Conservation (phyloP, 2,888 invertebrate species). For the Mimachlamys varia region DNA sequence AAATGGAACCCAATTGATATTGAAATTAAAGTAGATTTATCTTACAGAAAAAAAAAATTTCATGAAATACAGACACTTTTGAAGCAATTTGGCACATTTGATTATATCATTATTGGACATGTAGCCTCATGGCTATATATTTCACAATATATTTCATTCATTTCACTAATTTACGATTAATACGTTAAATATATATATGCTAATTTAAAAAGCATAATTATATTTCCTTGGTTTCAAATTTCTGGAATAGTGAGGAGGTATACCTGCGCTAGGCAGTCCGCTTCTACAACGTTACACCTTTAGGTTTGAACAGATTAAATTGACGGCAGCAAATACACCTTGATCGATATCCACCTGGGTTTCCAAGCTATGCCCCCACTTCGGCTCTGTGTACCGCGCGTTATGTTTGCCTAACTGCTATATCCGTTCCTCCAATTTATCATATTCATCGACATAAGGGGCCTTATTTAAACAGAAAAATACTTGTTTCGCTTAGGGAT, state of each 20-base stretch:
- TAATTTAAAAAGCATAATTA: too few species aligned
- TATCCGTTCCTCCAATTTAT: slow-evolving; percentile 53
- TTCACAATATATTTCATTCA: too few species aligned
- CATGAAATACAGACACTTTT: too few species aligned
- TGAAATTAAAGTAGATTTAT: too few species aligned
- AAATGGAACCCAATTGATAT: too few species aligned
- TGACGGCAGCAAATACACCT: slow-evolving; percentile 40
- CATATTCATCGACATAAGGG: slow-evolving; percentile 50
- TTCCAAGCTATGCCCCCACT: slow-evolving; percentile 51
- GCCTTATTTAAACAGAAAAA: slow-evolving; percentile 51
- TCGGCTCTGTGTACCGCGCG: slow-evolving; percentile 46
- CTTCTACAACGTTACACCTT: slow-evolving; percentile 8
- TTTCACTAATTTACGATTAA: too few species aligned
- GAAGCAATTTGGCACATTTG: too few species aligned
- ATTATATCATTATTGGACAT: too few species aligned
- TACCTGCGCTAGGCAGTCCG: neutral
- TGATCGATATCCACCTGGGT: slow-evolving; percentile 51
- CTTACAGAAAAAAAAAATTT: too few species aligned
- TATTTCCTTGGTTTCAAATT: too few species aligned
- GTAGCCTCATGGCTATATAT: too few species aligned
- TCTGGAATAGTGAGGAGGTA: neutral
- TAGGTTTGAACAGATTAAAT: slow-evolving; percentile 49
- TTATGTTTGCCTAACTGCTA: slow-evolving; percentile 51
- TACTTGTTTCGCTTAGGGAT: slow-evolving; percentile 46
- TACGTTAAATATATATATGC: too few species aligned